These are phyloP conservation scores for Ivindomyrus marchei DNA, from an alignment of 2,113 vertebrate genomes.

Conservation along the genomic window DNA sequence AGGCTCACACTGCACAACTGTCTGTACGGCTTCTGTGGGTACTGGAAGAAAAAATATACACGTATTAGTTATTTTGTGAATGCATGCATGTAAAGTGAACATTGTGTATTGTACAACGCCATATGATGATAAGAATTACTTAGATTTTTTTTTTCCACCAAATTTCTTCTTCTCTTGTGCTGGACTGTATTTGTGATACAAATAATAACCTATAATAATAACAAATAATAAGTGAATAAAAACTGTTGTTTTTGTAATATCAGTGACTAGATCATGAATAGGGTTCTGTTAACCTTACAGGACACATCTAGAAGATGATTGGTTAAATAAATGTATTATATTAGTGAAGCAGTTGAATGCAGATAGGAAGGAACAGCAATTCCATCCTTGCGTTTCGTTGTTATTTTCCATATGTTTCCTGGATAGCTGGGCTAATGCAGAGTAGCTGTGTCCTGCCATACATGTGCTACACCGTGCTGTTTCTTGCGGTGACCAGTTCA, in stretches of 20 bases:
- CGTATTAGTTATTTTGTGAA: not conserved
- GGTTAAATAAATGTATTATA: not conserved
- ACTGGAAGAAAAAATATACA: constrained; percentile 41
- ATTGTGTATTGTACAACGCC: not conserved
- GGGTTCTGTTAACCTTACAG: not conserved
- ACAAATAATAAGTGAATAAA: not conserved
- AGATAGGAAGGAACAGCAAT: not conserved
- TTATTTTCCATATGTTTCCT: not conserved
- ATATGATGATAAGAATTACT: not conserved
- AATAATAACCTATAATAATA: not conserved
- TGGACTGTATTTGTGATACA: not conserved
- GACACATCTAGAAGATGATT: not conserved
- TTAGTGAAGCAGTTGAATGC: not conserved
- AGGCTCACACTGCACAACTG: constrained; percentile 53
- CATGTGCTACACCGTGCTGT: constrained; percentile 57
- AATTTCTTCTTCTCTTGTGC: not conserved
- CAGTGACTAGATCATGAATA: not conserved
- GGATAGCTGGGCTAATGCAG: too few relatives aligned
- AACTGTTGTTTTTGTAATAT: not conserved
- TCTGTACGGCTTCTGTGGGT: constrained; percentile 25
- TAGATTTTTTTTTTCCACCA: not conserved
- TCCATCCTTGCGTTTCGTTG: not conserved
- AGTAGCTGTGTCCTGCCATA: constrained; percentile 38
- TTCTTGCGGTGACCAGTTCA: constrained; percentile 68
- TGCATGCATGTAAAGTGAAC: not conserved